Evolutionary conservation across 2,797 vertebrate species (phyloP).

Genomic region (Rhinogobio ventralis): DNA sequence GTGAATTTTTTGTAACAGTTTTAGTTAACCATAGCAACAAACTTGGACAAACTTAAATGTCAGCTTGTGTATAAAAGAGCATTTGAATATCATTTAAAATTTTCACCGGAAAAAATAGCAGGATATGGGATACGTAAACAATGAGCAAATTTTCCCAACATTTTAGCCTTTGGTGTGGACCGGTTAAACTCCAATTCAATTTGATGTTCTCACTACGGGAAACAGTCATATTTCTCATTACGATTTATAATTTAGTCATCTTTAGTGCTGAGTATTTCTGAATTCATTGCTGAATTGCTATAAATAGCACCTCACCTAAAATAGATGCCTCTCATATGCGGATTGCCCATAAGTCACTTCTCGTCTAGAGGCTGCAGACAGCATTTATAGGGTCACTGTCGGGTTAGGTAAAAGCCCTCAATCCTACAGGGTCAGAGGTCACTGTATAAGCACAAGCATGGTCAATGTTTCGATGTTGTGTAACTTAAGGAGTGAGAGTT

Average conservation of each 20-base stretch:
- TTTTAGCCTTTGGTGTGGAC: not conserved
- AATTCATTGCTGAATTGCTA: slow-evolving; percentile 14
- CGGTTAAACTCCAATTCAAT: not conserved
- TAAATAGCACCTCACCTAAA: slow-evolving; percentile 19
- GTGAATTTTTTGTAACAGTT: too few relatives aligned
- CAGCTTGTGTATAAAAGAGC: not conserved
- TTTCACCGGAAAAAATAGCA: not conserved
- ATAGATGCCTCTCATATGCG: slow-evolving; percentile 8
- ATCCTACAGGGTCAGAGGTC: slow-evolving; percentile 25
- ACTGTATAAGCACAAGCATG: not conserved
- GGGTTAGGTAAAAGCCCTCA: slow-evolving; percentile 43
- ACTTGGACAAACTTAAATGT: too few relatives aligned
- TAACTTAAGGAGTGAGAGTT: slow-evolving; percentile 31
- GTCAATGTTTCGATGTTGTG: slow-evolving; percentile 20
- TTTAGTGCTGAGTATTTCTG: slow-evolving; percentile 7
- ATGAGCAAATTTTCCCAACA: not conserved
- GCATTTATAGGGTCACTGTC: slow-evolving; percentile 4
- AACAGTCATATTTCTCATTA: not conserved
- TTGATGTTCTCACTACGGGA: not conserved
- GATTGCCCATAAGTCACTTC: slow-evolving; percentile 5
- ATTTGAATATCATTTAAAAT: not conserved
- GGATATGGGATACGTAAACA: not conserved
- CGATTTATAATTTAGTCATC: slow-evolving; percentile 23
- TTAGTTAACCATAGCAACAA: too few relatives aligned
- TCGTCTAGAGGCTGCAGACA: slow-evolving; percentile 20